These are phyloP conservation scores for Trematocara macrostoma DNA, from an alignment of 2,113 vertebrate genomes.

Conservation along the genomic window DNA sequence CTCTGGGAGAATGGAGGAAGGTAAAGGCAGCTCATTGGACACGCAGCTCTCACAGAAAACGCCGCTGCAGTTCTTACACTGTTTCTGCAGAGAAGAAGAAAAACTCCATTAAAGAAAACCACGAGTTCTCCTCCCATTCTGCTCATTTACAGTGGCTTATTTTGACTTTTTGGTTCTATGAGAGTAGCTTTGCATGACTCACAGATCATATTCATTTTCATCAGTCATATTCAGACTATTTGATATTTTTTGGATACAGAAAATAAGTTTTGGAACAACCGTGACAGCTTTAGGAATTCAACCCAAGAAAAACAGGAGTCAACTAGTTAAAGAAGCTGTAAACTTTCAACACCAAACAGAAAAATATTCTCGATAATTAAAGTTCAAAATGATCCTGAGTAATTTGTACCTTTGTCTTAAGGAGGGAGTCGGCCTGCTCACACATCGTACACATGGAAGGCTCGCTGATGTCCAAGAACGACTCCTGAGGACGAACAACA, in stretches of 20 bases:
- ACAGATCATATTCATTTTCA: background rate
- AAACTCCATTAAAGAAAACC: background rate
- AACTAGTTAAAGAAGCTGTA: background rate
- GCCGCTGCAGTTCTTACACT: conserved; percentile 83
- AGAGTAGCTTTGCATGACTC: background rate
- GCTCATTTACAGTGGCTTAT: background rate
- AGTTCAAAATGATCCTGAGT: background rate
- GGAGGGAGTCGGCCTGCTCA: conserved; percentile 68
- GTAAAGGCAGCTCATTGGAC: conserved; percentile 80
- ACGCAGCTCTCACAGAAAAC: conserved; percentile 82
- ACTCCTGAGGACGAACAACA: conserved; percentile 41
- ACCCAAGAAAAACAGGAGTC: background rate
- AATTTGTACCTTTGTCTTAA: conserved; percentile 74
- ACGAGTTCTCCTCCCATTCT: background rate
- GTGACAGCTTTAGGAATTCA: background rate
- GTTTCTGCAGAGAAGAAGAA: conserved; percentile 64
- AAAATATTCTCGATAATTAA: background rate
- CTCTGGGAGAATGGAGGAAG: conserved; percentile 86
- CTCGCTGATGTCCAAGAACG: conserved; percentile 26
- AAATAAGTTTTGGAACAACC: background rate
- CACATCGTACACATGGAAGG: conserved; percentile 78
- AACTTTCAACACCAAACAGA: background rate
- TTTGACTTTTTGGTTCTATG: rapidly evolving
- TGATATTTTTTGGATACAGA: background rate
- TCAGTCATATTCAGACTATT: background rate